phyloP scores from a whole-genome alignment of 2,113 vertebrate genomes.

The Salvator merianae region DNA sequence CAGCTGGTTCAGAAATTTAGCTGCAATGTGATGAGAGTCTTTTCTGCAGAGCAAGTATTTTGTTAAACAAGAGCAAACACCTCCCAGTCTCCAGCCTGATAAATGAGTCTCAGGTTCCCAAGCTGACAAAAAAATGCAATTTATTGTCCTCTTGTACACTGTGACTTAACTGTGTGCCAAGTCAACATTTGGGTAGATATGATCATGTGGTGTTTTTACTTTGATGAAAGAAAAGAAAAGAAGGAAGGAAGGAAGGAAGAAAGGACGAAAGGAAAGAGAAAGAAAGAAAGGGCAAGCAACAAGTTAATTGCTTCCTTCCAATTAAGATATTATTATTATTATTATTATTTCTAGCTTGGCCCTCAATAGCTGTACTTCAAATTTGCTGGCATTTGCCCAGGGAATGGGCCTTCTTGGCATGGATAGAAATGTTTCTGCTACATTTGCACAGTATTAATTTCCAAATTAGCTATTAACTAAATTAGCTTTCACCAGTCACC shows the following conservation, averaged over 20 bases:
- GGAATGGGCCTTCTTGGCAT: neutral
- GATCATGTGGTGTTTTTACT: neutral
- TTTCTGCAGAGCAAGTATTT: neutral
- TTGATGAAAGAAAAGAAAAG: neutral
- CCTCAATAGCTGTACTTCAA: neutral
- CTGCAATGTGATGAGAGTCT: neutral
- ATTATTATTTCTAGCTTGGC: neutral
- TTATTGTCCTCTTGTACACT: neutral
- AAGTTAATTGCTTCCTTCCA: too few species aligned
- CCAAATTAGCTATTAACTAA: neutral
- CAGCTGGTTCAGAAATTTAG: neutral
- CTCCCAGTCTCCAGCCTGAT: neutral
- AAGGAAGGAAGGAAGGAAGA: neutral
- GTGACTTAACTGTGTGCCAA: neutral
- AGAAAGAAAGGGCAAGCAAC: neutral
- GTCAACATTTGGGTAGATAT: neutral
- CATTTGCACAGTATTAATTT: neutral
- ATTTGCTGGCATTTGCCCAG: neutral
- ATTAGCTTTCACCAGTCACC: neutral
- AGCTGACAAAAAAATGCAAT: neutral
- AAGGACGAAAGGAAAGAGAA: neutral
- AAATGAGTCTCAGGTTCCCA: neutral
- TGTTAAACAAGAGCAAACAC: neutral
- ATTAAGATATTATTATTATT: too few species aligned
- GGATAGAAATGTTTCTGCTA: neutral